Base-by-base conservation (phyloP, 2,888 invertebrate genomes). In the Oxyscelio sp. region DNA sequence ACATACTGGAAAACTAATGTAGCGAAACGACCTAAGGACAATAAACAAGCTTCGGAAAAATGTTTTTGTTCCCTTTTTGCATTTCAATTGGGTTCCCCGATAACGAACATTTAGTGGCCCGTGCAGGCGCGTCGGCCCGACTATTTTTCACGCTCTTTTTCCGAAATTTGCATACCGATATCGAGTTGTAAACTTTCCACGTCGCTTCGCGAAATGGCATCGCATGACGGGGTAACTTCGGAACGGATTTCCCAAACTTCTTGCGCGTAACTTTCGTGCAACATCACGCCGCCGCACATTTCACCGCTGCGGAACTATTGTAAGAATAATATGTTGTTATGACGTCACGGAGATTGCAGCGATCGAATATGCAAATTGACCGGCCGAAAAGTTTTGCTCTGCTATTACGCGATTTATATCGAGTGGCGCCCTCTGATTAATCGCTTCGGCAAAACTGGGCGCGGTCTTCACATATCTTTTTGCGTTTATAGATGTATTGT, bases 91-190 rank as follows among this genome's bases (percentile, higher is more conserved):
- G 22, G 68, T 50, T 34, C 11, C 56, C 56, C 58, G 38, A 27
- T 77, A 77, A 82, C 73, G 77, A 78, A 78, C 83, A 61, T 78
- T 83, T 61, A 71, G 83, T 65, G 73, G 73, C 82, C 58, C 70
- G 50, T 63, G 65, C 82, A 75, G 68, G 9, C 75, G 70, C 59
- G 40, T n/a, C 65, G 48, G n/a, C 56, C 70, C 56, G 61, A 22
- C 70, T 63, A 82, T 75, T 82, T 75, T 82, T 82, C 82, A 82
- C 82, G 75, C 82, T 70, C 82, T 70, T 82, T 82, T 75, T 74
- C 75, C 56, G 17, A 75, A 82, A 82, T 82, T 82, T 82, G 75
- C 82, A 82, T 82, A 65, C 68, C 68, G 75, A 75, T 75, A 82
- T 82, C 75, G 75, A 82, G 74, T 82, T 82, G 75, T 40, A 52